Conservation (phyloP, 2,888 invertebrate species). For the Philaethria dido region DNA sequence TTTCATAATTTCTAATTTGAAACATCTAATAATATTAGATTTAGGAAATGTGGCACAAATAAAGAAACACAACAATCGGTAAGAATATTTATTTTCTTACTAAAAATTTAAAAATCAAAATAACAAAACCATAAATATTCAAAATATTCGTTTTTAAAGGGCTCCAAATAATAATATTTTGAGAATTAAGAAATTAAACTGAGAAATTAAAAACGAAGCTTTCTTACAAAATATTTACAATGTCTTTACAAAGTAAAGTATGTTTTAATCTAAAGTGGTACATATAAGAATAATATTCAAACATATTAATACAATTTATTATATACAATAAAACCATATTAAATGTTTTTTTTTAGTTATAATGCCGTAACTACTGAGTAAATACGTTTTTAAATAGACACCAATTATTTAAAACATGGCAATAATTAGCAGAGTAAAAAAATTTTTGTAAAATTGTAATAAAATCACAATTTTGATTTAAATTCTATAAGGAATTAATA, state of each 20-base stretch:
- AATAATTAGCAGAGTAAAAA: no score
- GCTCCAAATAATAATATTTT: no score
- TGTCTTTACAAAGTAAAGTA: background rate
- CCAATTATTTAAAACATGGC: no score
- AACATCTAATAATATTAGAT: no score
- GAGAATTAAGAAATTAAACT: no score
- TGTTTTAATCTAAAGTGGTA: background rate
- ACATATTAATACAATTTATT: background rate
- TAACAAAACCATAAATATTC: slow-evolving; percentile 24
- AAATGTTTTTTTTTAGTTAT: background rate
- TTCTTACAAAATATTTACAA: slow-evolving; percentile 11
- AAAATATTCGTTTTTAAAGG: no score
- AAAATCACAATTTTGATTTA: background rate
- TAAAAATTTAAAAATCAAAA: slow-evolving; percentile 7
- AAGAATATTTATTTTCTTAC: slow-evolving; percentile 7
- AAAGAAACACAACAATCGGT: background rate
- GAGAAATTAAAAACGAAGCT: background rate
- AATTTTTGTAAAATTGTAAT: background rate
- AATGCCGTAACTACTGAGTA: background rate
- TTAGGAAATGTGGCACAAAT: background rate
- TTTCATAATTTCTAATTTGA: no score
- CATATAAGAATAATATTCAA: background rate
- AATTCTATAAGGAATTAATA: background rate
- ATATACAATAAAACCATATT: background rate
- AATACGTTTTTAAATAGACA: background rate